Percentiles rank a stretch among this genome's conserved stretches.
phyloP scores from a whole-genome alignment of 2,797 vertebrate genomes.

The Neosilurus hyrtlii region DNA sequence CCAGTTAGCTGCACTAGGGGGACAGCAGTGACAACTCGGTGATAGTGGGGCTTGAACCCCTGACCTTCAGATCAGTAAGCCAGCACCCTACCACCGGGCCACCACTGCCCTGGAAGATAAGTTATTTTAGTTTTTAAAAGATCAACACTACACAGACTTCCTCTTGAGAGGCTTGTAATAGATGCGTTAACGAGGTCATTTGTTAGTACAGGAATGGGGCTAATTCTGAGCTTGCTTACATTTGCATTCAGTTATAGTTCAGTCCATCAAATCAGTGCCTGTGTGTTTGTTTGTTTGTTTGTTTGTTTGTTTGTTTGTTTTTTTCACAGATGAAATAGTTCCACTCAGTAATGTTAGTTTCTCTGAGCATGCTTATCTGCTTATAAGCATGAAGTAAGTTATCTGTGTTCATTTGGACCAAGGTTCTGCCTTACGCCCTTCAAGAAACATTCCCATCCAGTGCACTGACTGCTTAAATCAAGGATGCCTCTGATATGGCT shows the following conservation, averaged over 20 bases:
- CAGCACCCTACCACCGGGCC: no score
- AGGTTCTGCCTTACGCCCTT: constrained; percentile 26
- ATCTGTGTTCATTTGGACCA: not conserved
- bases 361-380: not conserved
- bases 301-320: not conserved
- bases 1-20: no score
- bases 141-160: not conserved
- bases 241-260: not conserved
- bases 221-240: not conserved
- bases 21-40: no score
- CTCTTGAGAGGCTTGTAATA: not conserved
- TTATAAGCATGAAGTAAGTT: not conserved
- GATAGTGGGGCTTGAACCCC: not conserved
- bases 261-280: not conserved
- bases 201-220: constrained; percentile 1
- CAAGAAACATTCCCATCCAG: constrained; percentile 14
- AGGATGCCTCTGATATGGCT: constrained; percentile 7
- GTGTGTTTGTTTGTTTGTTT: not conserved
- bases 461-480: not conserved
- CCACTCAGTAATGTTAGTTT: constrained; percentile 8
- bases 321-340: not conserved
- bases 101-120: no score
- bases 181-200: not conserved
- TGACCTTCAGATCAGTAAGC: not conserved
- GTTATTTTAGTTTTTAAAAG: not conserved